Evolutionary conservation across 2,797 vertebrate species (phyloP), one percentile per base, ranked within the genome.

Genomic region (Tangara arthus): DNA sequence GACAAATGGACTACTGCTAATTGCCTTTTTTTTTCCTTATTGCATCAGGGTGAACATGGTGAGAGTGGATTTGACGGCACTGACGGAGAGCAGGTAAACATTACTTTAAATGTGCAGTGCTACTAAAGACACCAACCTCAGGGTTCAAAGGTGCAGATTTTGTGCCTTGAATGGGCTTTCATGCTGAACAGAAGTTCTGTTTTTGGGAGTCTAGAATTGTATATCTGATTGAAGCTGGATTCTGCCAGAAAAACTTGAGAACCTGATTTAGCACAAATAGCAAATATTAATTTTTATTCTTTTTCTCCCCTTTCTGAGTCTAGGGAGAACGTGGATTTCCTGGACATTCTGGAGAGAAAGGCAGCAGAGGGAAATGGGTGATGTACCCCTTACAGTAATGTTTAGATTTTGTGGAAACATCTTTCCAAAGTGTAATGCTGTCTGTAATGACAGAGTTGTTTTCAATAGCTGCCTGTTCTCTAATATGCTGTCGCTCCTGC

Each of bases 81-180:
- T 11, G 46, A 95, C 37, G 98, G 98, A 94, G 98, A 99, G 82
- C 98, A 98, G 98, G 99, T 99, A 94, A 81, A 12, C 34, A 34
- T 77, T 65, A 10, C n/a, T 83, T 81, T 50, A 75, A 30, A 61
- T 17, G 12, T 57, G 18, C 17, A 19, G 10, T 27, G 56, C 50
- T 61, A 12, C 44, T 93, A 24, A 60, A 75, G 39, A 78, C 18
- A 41, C 16, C 42, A 37, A 4, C 12, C 11, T 89, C 27, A 34
- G 34, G 1, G 6, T 83, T 81, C 23, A 70, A 27, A 71, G 49
- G 44, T 47, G 20, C 17, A 60, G 20, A 47, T 49, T 73, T 56
- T 68, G 4, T 49, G 11, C 8, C 30, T 90, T 73, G 53, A 68
- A 55, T 63, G 20, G 57, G 32, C 18, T 75, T 39, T 55, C 56